phyloP scores from a whole-genome alignment of 2,888 invertebrate genomes.

The Cistogaster globosa region DNA sequence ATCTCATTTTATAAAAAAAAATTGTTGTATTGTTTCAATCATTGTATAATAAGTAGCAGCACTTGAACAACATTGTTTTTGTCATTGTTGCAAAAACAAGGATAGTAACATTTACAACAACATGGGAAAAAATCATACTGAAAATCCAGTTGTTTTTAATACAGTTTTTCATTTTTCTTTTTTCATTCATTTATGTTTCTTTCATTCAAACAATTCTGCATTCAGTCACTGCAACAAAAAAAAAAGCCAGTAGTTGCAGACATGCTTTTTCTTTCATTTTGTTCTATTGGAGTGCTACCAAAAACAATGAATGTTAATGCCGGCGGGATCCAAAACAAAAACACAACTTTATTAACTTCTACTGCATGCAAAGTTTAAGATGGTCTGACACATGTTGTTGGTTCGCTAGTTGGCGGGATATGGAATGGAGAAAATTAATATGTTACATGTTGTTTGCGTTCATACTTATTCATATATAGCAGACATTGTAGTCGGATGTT shows the following conservation, averaged over 20 bases:
- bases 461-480: constrained; percentile 6
- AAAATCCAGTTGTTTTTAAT: constrained; percentile 41
- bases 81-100: constrained; percentile 36
- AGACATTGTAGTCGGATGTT: not conserved
- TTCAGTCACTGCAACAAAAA: not conserved
- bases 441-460: constrained; percentile 23
- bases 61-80: constrained; percentile 42
- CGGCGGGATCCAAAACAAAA: constrained; percentile 20
- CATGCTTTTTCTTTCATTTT: not conserved
- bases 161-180: constrained; percentile 14
- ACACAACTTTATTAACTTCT: constrained; percentile 41
- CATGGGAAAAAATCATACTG: constrained; percentile 28
- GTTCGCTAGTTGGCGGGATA: constrained; percentile 5
- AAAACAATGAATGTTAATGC: constrained; percentile 48
- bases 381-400: constrained; percentile 30
- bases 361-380: constrained; percentile 2
- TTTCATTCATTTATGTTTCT: constrained; percentile 7
- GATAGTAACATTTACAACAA: constrained; percentile 26
- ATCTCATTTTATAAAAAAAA: not conserved
- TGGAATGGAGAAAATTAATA: constrained; percentile 33
- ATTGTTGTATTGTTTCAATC: not conserved
- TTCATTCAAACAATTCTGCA: constrained; percentile 6
- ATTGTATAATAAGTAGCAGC: constrained; percentile 33
- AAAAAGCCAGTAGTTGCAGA: constrained; percentile 21
- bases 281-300: constrained; percentile 2